phyloP scores from a whole-genome alignment of 2,113 vertebrate genomes.

The Sander vitreus region DNA sequence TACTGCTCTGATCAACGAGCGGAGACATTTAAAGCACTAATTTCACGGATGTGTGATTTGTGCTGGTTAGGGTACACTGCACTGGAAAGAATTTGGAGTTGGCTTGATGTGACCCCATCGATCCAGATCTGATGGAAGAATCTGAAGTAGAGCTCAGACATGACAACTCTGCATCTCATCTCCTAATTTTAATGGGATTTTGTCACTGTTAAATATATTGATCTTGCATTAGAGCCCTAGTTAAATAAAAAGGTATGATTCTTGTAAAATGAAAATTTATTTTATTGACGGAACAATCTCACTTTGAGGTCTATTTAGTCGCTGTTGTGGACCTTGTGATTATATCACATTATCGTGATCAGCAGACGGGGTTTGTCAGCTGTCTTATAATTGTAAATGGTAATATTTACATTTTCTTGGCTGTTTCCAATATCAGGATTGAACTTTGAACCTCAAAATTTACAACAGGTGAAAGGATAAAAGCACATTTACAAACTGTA shows the following conservation, averaged over 20 bases:
- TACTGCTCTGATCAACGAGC: slow-evolving; percentile 10
- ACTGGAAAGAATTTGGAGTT: slow-evolving; percentile 5
- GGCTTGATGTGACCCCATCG: slow-evolving; percentile 6
- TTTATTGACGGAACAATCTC: too few relatives aligned
- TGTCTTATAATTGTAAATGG: not conserved
- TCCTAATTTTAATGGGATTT: slow-evolving; percentile 46
- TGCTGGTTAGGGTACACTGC: not conserved
- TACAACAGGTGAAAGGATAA: not conserved
- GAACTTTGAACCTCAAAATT: not conserved
- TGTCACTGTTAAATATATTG: slow-evolving; percentile 2
- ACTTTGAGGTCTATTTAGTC: not conserved
- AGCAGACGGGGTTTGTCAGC: not conserved
- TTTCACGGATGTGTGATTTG: not conserved
- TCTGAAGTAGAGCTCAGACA: slow-evolving; percentile 7
- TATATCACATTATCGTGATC: not conserved
- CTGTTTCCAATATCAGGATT: not conserved
- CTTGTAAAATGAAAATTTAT: too few relatives aligned
- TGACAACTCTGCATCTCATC: not conserved
- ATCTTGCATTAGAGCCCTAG: not conserved
- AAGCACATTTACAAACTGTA: too few relatives aligned
- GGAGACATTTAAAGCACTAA: slow-evolving; percentile 9
- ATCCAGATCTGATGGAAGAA: slow-evolving; percentile 14
- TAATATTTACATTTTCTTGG: not conserved
- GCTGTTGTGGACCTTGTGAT: not conserved
- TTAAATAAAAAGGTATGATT: not conserved